Base-by-base conservation (phyloP, 1,140 invertebrate genomes). In the Conus betulinus region DNA sequence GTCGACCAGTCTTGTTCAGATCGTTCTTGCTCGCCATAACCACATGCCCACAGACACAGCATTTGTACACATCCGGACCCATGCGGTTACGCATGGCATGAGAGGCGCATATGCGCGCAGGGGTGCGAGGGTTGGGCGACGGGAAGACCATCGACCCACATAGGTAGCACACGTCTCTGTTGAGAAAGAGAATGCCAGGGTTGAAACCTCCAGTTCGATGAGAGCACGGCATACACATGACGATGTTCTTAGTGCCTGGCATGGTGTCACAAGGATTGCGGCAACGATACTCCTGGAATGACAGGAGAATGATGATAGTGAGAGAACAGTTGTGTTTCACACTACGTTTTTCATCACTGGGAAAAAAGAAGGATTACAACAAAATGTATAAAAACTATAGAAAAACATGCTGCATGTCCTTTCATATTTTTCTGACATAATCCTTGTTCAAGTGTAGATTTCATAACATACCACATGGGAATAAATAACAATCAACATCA, bases 41-140 rank as follows among this genome's bases (percentile, higher is more conserved):
- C 2, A 23, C 23, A 17, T 63, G 20, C 20, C 20, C 8, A n/a
- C 82, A 84, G 6, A 84, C 57, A 51, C 82, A 84, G 57, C 82
- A 84, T 5, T 17, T 20, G 10, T 10, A 60, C 6, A 84, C 51
- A 23, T 11, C 25, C 5, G 85, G 85, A n/a, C 74, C 74, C 71
- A 78, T 87, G 39, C 74, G 23, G 53, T 57, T 57, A 51, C 25
- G 53, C 85, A 87, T 74, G 51, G 85, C 85, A 51, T 87, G 85
- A 4, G 57, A 4, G 8, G 5, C 3, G 23, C 85, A 87, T 15
- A 87, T 52, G 5, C 85, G 85, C 0, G 85, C 85, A 17, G 13
- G 39, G 71, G 23, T 8, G 53, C 55, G 55, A 17, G n/a, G 8
- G 82, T n/a, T 25, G 23, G 23, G 8, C 51, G 67, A 27, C 6